A percentile compares a stretch with the other conserved stretches of the same genome.
These are phyloP conservation scores for Tiphia femorata DNA, from an alignment of 2,888 invertebrate species.

Conservation along the genomic window DNA sequence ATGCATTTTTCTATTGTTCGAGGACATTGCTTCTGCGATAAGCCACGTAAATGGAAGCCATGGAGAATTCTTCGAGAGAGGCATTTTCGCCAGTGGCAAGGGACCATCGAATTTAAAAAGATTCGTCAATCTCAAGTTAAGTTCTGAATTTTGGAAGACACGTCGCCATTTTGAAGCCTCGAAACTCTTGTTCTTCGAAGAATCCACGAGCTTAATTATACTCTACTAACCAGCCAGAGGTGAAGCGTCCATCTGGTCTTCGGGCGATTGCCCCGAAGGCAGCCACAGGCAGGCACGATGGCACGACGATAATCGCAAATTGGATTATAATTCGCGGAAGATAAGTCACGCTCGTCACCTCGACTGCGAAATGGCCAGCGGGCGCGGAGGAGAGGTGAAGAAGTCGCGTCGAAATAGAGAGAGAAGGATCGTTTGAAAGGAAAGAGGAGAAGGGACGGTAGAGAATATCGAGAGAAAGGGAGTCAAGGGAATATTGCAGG, in stretches of 20 bases:
- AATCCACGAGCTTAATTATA: constrained; percentile 46
- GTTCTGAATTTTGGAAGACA: too few relatives aligned
- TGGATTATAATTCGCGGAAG: constrained; percentile 67
- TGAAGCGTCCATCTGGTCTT: constrained; percentile 44
- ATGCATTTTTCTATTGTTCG: too few relatives aligned
- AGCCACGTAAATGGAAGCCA: too few relatives aligned
- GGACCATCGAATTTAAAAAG: too few relatives aligned
- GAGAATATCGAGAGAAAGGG: constrained; percentile 7
- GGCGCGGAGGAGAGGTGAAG: constrained; percentile 8
- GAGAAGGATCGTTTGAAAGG: constrained; percentile 8
- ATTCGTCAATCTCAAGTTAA: too few relatives aligned
- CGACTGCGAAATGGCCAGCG: constrained; percentile 54
- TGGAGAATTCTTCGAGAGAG: too few relatives aligned
- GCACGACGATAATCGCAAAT: constrained; percentile 65
- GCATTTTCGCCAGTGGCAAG: too few relatives aligned
- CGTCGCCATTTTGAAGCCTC: too few relatives aligned
- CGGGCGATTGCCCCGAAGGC: constrained; percentile 39
- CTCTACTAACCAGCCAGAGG: constrained; percentile 48
- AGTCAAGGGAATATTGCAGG: constrained; percentile 6
- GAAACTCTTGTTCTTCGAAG: too few relatives aligned
- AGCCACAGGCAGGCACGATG: constrained; percentile 32
- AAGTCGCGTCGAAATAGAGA: constrained; percentile 14
- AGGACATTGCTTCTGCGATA: too few relatives aligned
- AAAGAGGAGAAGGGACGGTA: neutral
- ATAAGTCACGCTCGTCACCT: constrained; percentile 68